Evolutionary conservation across 2,888 invertebrate species (phyloP).

Genomic region (Helobdella robusta): DNA sequence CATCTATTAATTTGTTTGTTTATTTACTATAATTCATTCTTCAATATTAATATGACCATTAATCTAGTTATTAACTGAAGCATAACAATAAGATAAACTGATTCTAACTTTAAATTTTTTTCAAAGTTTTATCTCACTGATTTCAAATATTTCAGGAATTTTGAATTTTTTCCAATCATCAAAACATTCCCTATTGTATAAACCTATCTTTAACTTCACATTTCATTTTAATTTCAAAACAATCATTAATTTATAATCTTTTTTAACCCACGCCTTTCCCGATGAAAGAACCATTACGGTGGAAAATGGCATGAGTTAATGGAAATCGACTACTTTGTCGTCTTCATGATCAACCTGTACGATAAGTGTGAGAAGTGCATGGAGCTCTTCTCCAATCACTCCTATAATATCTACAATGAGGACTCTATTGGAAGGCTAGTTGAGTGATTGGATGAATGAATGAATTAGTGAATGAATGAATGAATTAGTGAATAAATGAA

Average conservation of each 20-base stretch:
- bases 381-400: conserved; percentile 93
- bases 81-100: neutral
- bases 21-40: neutral
- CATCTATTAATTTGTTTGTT: neutral
- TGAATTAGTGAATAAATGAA: too few species aligned
- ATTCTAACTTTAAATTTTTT: neutral
- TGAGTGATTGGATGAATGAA: too few species aligned
- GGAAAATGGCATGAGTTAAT: conserved; percentile 22
- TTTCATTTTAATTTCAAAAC: neutral
- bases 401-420: conserved; percentile 97
- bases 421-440: conserved; percentile 60
- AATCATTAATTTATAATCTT: neutral
- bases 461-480: too few species aligned
- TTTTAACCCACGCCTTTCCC: too few species aligned
- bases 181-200: neutral
- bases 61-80: neutral
- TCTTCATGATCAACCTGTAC: conserved; percentile 94
- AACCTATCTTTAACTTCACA: neutral
- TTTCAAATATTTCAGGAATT: neutral
- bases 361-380: conserved; percentile 97
- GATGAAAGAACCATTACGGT: conserved; percentile 20
- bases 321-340: conserved; percentile 82
- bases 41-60: neutral
- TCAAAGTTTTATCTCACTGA: neutral
- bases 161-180: neutral